Conservation (phyloP, 2,797 vertebrate species). For the Neoniphon sammara region DNA sequence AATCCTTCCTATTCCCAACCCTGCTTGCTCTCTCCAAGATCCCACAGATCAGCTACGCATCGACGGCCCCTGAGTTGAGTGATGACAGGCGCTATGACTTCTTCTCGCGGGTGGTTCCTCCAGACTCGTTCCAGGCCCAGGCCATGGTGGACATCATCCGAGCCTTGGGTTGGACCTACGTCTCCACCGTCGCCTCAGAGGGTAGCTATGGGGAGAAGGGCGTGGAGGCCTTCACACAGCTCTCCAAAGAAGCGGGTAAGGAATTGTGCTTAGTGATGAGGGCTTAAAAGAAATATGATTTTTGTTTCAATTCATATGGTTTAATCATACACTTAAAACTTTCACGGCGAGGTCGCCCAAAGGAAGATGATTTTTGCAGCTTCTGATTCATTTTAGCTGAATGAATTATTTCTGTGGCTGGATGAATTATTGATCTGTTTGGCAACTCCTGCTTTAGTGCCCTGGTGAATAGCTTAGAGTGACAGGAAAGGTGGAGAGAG, state of each 20-base stretch:
- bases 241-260: constrained; percentile 97
- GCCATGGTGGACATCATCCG: constrained; percentile 99
- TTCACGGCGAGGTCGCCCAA: constrained; percentile 15
- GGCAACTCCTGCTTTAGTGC: constrained; percentile 55
- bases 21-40: constrained; percentile 83
- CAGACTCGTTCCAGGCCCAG: constrained; percentile 99
- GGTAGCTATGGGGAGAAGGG: constrained; percentile 99
- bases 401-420: constrained; percentile 3
- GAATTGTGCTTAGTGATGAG: constrained; percentile 15
- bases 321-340: constrained; percentile 26
- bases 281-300: neutral
- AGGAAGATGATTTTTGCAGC: constrained; percentile 48
- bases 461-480: constrained; percentile 57
- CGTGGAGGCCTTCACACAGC: constrained; percentile 97
- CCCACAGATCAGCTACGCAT: constrained; percentile 98
- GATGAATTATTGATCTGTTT: constrained; percentile 77
- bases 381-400: constrained; percentile 41
- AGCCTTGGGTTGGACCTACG: constrained; percentile 96
- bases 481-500: constrained; percentile 60
- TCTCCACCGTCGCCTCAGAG: constrained; percentile 96
- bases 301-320: constrained; percentile 2
- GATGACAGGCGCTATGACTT: constrained; percentile 98
- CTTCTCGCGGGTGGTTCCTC: constrained; percentile 98
- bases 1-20: constrained; percentile 26
- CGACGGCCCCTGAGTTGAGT: constrained; percentile 97